Evolutionary conservation across 1,140 invertebrate genomes (phyloP), one percentile per base, ranked within the genome.

Genomic region (Megalonaias nervosa): DNA sequence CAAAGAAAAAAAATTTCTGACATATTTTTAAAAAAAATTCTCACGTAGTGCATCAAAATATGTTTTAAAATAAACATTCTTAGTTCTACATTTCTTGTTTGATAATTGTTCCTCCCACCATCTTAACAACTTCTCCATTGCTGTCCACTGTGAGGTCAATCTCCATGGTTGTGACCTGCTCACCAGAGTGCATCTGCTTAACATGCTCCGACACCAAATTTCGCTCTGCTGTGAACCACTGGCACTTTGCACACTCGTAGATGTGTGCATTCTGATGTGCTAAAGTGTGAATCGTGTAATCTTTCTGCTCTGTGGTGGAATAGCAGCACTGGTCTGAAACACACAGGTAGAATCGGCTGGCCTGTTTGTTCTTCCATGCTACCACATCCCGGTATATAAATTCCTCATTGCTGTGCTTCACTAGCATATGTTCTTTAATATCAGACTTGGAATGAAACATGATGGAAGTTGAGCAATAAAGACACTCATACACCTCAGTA

Each of bases 171-270:
- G 74, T 74, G 1, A 79, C 68, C 16, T 73, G 23, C 64, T 76
- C 66, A 1, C 78, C 77, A 16, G 58, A 16, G 72, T 82, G 82
- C 17, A 81, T 26, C 13, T 70, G 71, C 59, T 61, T 61, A 60
- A 79, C 76, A 57, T 84, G 82, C 17, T 26, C 61, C 5, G 58
- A 57, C 19, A 80, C 67, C 13, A 74, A 67, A 14, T 79, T 74
- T 16, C 59, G 23, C 0, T 66, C 68, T 58, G 76, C 59, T n/a
- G 78, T 81, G 67, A 82, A 82, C 82, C 82, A 84, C 17, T 82
- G 82, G 71, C 82, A 84, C 23, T 73, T 64, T 5, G 80, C 74
- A 69, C 82, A 84, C 48, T 84, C 82, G 69, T 75, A 82, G 19
- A 84, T 81, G 21, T 74, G 73, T 13, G 75, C 68, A 31, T 82